These are phyloP conservation scores for Tachina fera DNA, from an alignment of 2,888 invertebrate species.

Conservation along the genomic window DNA sequence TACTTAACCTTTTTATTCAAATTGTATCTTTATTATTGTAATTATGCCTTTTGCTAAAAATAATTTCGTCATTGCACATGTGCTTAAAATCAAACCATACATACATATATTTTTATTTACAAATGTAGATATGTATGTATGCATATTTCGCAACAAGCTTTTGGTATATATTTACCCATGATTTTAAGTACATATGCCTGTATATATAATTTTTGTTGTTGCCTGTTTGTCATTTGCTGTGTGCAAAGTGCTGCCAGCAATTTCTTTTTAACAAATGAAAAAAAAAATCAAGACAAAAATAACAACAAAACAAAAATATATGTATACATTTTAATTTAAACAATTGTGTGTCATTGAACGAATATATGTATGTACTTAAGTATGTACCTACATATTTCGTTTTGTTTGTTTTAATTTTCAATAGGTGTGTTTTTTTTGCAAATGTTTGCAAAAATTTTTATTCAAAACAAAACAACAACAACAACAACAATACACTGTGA, in stretches of 20 bases:
- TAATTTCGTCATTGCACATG: constrained; percentile 17
- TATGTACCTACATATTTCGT: constrained; percentile 40
- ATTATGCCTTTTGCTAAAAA: not conserved
- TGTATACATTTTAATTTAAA: constrained; percentile 52
- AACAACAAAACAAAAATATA: not conserved
- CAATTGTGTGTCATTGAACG: constrained; percentile 60
- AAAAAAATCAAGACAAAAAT: constrained; percentile 37
- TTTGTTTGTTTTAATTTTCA: constrained; percentile 32
- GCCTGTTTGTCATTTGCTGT: constrained; percentile 1
- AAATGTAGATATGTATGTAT: not conserved
- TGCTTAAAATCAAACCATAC: constrained; percentile 10
- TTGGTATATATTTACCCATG: not conserved
- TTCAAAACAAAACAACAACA: constrained; percentile 30
- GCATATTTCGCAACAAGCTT: not conserved
- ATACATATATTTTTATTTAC: not conserved
- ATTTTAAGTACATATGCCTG: not conserved
- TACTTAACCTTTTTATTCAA: not conserved
- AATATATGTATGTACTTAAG: not conserved
- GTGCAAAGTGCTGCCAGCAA: constrained; percentile 31
- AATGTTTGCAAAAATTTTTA: constrained; percentile 57
- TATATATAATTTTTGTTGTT: not conserved
- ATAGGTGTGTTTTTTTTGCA: constrained; percentile 38
- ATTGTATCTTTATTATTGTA: not conserved
- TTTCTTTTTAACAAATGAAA: constrained; percentile 17
- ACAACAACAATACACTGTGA: constrained; percentile 28